A percentile compares a stretch with the other conserved stretches of the same genome.
Conservation (phyloP, 2,888 invertebrate genomes). For the Marasmarcha lunaedactyla region DNA sequence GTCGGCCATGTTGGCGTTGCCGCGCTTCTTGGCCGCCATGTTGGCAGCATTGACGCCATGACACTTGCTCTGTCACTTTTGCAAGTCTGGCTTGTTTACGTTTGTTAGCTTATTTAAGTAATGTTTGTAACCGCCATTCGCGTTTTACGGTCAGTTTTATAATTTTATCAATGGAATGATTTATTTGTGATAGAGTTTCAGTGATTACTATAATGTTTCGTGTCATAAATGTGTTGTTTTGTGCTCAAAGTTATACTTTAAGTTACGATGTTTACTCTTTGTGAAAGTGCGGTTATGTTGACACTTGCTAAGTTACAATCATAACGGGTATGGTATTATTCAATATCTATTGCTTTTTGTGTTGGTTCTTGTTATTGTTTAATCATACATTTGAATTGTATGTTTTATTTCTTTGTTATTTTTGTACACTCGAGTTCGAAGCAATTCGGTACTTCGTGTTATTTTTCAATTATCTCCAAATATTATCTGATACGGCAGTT, state of each 20-base stretch:
- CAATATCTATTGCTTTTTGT: conserved; percentile 7
- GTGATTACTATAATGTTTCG: conserved; percentile 1
- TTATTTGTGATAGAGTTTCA: conserved; percentile 13
- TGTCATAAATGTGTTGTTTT: conserved; percentile 14
- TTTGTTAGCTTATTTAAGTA: conserved; percentile 50
- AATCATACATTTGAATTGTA: no score
- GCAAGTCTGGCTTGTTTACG: conserved; percentile 33
- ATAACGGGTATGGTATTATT: conserved; percentile 14
- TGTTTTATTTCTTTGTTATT: no score
- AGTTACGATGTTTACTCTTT: conserved; percentile 18
- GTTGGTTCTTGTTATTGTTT: conserved; percentile 5
- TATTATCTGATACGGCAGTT: no score
- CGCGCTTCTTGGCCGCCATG: conserved; percentile 14
- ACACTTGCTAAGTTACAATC: conserved; percentile 25
- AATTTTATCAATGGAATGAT: conserved; percentile 37
- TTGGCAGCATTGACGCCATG: conserved; percentile 21
- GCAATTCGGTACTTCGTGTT: no score
- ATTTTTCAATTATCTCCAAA: no score
- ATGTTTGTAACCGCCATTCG: conserved; percentile 25
- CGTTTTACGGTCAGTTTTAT: conserved; percentile 17
- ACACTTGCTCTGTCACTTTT: conserved; percentile 34
- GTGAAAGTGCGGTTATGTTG: conserved; percentile 57
- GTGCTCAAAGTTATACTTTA: conserved; percentile 8
- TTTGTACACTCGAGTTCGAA: no score
- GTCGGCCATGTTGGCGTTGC: conserved; percentile 1